These are phyloP conservation scores for Cynodonichthys magdalenae DNA, from an alignment of 2,797 vertebrate species.

Conservation along the genomic window DNA sequence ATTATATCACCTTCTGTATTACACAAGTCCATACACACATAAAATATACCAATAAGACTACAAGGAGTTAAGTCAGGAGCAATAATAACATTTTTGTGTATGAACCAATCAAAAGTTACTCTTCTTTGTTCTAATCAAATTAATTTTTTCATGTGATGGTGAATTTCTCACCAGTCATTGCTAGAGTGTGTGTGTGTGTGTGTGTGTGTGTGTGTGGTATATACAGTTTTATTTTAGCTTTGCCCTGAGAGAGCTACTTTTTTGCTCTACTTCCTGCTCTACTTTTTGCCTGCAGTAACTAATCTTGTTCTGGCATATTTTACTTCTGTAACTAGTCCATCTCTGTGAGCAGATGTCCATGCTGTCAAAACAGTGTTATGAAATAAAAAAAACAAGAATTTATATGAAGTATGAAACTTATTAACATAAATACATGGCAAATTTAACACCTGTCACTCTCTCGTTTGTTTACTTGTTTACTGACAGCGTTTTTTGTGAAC, in stretches of 20 bases:
- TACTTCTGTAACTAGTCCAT: constrained; percentile 55
- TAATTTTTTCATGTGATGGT: no score
- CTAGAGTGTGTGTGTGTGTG: no score
- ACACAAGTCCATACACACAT: not conserved
- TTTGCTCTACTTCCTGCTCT: constrained; percentile 81
- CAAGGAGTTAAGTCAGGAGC: not conserved
- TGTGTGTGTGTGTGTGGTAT: no score
- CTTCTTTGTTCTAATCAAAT: not conserved
- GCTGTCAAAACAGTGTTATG: not conserved
- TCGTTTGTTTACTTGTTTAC: not conserved
- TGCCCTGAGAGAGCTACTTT: constrained; percentile 71
- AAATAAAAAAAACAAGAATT: constrained; percentile 9
- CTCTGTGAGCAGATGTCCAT: constrained; percentile 23
- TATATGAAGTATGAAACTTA: not conserved
- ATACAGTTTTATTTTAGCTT: constrained; percentile 51
- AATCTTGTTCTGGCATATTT: constrained; percentile 57
- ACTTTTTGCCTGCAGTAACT: constrained; percentile 72
- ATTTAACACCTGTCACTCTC: not conserved
- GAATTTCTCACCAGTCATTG: constrained; percentile 39
- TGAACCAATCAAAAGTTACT: constrained; percentile 11
- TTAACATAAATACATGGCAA: not conserved
- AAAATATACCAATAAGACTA: not conserved
- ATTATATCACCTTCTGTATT: constrained; percentile 27
- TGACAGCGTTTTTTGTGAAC: not conserved
- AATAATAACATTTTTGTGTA: constrained; percentile 2